These are phyloP conservation scores for Danio albolineatus DNA, from an alignment of 2,797 vertebrate species.

Conservation along the genomic window DNA sequence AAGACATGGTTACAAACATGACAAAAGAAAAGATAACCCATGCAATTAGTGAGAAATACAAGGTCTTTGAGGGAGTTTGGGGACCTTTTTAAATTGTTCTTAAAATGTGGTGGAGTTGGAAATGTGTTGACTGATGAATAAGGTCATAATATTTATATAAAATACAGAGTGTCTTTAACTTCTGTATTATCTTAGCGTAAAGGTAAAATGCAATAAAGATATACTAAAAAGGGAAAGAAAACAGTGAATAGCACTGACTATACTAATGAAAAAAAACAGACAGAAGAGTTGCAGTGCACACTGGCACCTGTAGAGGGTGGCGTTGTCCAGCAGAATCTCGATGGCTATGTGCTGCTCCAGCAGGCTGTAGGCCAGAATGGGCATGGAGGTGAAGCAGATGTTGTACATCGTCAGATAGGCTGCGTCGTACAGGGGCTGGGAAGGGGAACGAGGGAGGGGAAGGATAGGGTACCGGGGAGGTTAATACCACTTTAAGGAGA, in stretches of 20 bases:
- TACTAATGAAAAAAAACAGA: neutral
- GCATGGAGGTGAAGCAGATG: slow-evolving; percentile 99
- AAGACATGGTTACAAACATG: too few species aligned
- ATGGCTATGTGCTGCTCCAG: slow-evolving; percentile 95
- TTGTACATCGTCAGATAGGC: slow-evolving; percentile 99
- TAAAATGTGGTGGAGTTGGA: too few species aligned
- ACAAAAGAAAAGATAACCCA: too few species aligned
- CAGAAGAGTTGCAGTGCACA: neutral
- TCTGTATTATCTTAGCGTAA: too few species aligned
- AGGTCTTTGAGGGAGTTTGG: too few species aligned
- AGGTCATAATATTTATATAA: too few species aligned
- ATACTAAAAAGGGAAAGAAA: neutral
- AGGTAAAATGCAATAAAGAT: too few species aligned
- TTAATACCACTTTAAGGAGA: slow-evolving; percentile 73
- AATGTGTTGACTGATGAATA: too few species aligned
- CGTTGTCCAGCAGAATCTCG: slow-evolving; percentile 87
- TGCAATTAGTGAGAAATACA: too few species aligned
- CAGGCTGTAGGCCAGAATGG: slow-evolving; percentile 96
- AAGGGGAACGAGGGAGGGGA: slow-evolving; percentile 52
- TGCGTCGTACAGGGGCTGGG: slow-evolving; percentile 95
- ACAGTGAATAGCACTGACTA: neutral
- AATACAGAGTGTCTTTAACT: too few species aligned
- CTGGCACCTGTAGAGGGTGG: slow-evolving; percentile 91
- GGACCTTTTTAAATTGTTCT: too few species aligned
- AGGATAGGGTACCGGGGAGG: slow-evolving; percentile 63